Conservation (phyloP, 2,113 vertebrate genomes). For the Phrynosoma blainvillii region DNA sequence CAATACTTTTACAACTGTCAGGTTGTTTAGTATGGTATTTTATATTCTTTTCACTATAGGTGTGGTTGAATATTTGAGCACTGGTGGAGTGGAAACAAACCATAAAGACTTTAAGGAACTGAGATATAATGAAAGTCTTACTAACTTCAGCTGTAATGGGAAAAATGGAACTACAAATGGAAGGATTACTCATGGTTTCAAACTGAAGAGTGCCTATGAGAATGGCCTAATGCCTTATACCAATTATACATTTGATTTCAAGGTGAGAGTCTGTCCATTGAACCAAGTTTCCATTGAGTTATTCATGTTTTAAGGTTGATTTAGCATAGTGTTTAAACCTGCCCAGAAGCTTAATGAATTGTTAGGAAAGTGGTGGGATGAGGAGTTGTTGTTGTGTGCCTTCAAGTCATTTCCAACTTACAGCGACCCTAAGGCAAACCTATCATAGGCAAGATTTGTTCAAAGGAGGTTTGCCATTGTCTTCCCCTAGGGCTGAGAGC, state of each 20-base stretch:
- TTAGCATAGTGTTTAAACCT: neutral
- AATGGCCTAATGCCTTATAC: conserved; percentile 98
- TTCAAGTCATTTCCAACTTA: too few relatives aligned
- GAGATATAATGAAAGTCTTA: conserved; percentile 95
- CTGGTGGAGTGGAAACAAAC: conserved; percentile 95
- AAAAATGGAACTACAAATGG: conserved; percentile 92
- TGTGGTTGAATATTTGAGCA: conserved; percentile 96
- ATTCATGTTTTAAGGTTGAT: neutral
- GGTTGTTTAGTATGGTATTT: neutral
- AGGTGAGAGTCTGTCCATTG: conserved; percentile 76
- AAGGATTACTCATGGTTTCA: conserved; percentile 97
- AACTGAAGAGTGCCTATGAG: conserved; percentile 97
- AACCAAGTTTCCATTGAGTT: neutral
- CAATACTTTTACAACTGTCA: neutral
- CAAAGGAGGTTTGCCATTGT: too few relatives aligned
- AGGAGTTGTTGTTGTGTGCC: too few relatives aligned
- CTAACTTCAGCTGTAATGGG: conserved; percentile 97
- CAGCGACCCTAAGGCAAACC: too few relatives aligned
- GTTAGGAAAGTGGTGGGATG: neutral
- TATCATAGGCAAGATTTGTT: too few relatives aligned
- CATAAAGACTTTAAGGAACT: conserved; percentile 99
- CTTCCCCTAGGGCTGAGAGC: too few relatives aligned
- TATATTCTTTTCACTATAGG: conserved; percentile 71
- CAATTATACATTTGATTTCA: conserved; percentile 98
- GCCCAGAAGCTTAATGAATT: neutral